phyloP scores from a whole-genome alignment of 1,140 invertebrate species.

The Gonatopus flavifemur region DNA sequence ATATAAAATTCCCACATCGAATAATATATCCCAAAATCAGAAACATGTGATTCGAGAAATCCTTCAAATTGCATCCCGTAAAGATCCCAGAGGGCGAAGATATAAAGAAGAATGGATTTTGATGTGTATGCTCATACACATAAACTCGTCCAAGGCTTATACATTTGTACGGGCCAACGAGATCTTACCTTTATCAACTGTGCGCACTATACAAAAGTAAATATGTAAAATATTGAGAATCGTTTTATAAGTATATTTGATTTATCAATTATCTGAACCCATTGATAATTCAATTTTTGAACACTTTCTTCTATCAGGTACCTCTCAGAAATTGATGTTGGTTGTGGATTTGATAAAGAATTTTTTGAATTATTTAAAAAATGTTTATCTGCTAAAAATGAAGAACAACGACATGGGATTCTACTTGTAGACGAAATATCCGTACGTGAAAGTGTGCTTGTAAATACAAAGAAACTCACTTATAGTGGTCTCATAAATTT shows the following conservation, averaged over 20 bases:
- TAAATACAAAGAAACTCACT: constrained; percentile 8
- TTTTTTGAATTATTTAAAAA: too few relatives aligned
- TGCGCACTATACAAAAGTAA: constrained; percentile 14
- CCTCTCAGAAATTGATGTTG: constrained; percentile 10
- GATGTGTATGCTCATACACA: neutral
- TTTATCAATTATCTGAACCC: neutral
- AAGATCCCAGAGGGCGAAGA: neutral
- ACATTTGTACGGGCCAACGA: constrained; percentile 1
- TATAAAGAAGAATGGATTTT: neutral
- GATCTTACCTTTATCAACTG: constrained; percentile 10
- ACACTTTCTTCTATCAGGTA: constrained; percentile 3
- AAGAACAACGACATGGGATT: constrained; percentile 17
- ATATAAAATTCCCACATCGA: too few relatives aligned
- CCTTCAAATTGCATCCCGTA: too few relatives aligned
- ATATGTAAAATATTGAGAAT: neutral
- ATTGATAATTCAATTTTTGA: neutral
- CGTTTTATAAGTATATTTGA: neutral
- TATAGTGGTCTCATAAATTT: constrained; percentile 14
- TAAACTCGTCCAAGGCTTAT: neutral
- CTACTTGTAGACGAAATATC: constrained; percentile 24
- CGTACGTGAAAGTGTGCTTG: constrained; percentile 17
- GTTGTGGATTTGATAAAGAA: constrained; percentile 16
- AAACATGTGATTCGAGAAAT: too few relatives aligned
- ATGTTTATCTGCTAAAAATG: constrained; percentile 5
- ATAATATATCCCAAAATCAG: too few relatives aligned